Base-by-base conservation (phyloP, 2,113 vertebrate species). In the Diadophis punctatus region DNA sequence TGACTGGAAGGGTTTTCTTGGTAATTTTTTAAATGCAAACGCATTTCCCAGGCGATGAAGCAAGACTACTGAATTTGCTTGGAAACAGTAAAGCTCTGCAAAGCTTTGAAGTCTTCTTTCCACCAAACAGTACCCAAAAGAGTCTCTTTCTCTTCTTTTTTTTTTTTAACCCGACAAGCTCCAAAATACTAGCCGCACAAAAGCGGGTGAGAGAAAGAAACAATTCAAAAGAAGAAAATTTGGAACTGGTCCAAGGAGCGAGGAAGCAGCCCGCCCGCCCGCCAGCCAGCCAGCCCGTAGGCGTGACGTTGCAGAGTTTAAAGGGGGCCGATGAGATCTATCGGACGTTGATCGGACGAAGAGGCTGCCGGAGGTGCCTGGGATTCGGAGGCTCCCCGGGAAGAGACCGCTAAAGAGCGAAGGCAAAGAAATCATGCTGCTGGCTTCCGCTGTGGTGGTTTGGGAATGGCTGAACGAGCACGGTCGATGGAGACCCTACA, bases 381-480 rank as follows among this genome's bases (percentile, higher is more conserved):
- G 87, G 60, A 20, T 56, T 48, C 3, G 87, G 49, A 12, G 43
- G 27, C 39, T 89, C 34, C 20, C 51, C 27, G 7, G 52, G 63
- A 22, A 23, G 51, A 9, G 58, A 46, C 48, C 14, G 58, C 86
- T 6, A 4, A 14, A 52, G 52, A 88, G 68, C 85, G 8, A 39
- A 34, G 34, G n/a, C 16, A 22, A 55, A 14, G n/a, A 22, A 22
- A 80, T 9, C 12, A 99, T 99, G 98, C 98, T 99, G 97, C 97
- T 99, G 97, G 98, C 98, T 89, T 98, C 98, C 95, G 98, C 98
- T 87, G 99, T 98, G 92, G 98, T 99, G 97, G 99, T 99, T 94
- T 99, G 99, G 99, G 99, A 99, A 98, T 99, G 99, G 99, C 98
- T 99, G 97, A 99, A 99, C 98, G 99, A 99, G 96, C 98, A 99